Percentiles rank a stretch among this genome's conserved stretches.
Evolutionary conservation across 1,140 invertebrate species (phyloP).

Genomic region (Pseudomyrmex concolor): DNA sequence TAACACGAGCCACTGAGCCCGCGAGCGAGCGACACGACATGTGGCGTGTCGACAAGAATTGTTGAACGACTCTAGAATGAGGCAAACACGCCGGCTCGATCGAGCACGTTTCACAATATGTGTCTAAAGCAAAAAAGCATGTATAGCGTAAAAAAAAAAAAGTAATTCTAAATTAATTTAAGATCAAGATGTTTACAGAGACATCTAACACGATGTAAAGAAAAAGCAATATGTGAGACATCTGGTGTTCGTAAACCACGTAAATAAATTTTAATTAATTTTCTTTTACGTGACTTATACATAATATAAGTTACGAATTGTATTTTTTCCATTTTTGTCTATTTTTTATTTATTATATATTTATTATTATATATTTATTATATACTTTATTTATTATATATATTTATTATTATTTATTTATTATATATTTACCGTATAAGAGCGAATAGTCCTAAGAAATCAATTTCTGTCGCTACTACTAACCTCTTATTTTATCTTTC

Average conservation of each 20-base stretch:
- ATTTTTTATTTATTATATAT: no score
- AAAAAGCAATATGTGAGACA: no score
- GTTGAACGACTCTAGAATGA: constrained; percentile 27
- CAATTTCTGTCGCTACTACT: no score
- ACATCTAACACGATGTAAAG: background rate
- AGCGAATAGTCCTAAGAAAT: background rate
- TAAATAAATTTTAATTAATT: no score
- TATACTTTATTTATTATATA: background rate
- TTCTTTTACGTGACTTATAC: no score
- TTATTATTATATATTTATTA: no score
- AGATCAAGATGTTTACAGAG: no score
- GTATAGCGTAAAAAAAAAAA: background rate
- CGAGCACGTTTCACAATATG: constrained; percentile 14
- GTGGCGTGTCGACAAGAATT: constrained; percentile 51
- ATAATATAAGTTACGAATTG: no score
- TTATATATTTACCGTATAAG: background rate
- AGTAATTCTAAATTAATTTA: no score
- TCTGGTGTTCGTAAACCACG: no score
- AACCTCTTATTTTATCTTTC: no score
- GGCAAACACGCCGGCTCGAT: constrained; percentile 6
- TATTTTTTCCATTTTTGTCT: no score
- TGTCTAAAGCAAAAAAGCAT: background rate
- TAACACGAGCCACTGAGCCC: constrained; percentile 56
- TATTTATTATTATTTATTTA: background rate
- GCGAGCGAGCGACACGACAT: constrained; percentile 50